These are phyloP conservation scores for Bucco capensis DNA, from an alignment of 2,113 vertebrate genomes.

Conservation along the genomic window DNA sequence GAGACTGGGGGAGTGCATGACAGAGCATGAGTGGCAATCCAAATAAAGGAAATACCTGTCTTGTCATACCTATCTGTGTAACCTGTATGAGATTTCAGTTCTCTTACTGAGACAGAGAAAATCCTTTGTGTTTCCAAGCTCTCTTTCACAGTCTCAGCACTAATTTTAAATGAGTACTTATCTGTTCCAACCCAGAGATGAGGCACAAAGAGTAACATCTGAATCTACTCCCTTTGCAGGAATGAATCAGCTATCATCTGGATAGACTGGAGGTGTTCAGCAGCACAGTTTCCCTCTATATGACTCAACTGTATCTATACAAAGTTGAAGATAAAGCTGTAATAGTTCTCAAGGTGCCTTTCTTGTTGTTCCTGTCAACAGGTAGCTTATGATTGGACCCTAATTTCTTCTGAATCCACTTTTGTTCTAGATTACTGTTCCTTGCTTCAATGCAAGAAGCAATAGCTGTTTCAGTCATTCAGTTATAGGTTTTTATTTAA, in stretches of 20 bases:
- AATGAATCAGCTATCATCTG: background rate
- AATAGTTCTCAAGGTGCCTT: background rate
- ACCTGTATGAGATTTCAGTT: background rate
- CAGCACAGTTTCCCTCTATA: background rate
- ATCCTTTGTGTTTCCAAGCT: background rate
- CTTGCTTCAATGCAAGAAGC: background rate
- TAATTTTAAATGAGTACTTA: background rate
- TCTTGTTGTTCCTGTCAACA: background rate
- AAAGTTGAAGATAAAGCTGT: background rate
- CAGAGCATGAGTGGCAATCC: background rate
- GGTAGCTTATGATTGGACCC: background rate
- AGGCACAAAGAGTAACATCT: background rate
- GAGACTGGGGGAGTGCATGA: background rate
- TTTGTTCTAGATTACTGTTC: background rate
- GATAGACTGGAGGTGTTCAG: background rate
- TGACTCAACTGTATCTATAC: background rate
- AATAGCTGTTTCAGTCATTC: rapidly evolving
- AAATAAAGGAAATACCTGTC: background rate
- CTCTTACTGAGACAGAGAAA: background rate
- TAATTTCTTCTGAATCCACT: background rate
- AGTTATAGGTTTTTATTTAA: background rate
- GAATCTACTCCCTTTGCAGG: background rate
- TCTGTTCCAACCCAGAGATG: background rate
- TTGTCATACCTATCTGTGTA: background rate
- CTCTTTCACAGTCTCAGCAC: background rate